phyloP scores from a whole-genome alignment of 37 sponge, comb jelly and placozoan genomes.

The Oscarella lobularis region DNA sequence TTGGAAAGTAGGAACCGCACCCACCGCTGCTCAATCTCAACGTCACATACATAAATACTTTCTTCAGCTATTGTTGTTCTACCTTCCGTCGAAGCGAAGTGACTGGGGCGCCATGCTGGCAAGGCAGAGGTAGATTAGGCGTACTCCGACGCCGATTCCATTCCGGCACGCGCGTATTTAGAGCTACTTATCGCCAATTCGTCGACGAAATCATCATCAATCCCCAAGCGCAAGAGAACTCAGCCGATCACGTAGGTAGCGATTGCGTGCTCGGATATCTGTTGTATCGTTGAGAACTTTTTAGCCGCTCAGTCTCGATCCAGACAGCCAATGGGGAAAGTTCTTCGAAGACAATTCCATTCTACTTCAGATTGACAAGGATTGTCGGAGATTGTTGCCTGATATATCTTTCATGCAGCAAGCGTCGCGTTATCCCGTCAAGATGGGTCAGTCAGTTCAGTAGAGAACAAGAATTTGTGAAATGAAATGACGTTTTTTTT shows the following conservation, averaged over 20 bases:
- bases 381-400: conserved; percentile 69
- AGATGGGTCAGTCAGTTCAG: not conserved
- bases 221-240: conserved; percentile 29
- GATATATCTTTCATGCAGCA: conserved; percentile 92
- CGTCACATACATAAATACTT: not conserved
- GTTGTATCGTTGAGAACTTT: conserved; percentile 8
- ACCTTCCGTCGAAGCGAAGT: conserved; percentile 15
- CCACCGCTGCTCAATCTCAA: not conserved
- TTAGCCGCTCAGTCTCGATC: conserved; percentile 78
- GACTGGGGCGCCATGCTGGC: conserved; percentile 48
- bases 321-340: conserved; percentile 54
- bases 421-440: conserved; percentile 59
- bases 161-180: not conserved
- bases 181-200: conserved; percentile 38
- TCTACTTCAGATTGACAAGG: conserved; percentile 83
- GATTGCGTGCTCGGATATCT: not conserved
- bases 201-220: conserved; percentile 45
- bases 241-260: not conserved
- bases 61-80: not conserved
- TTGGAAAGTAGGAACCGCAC: not conserved
- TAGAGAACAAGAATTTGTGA: not conserved
- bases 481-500: not conserved
- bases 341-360: conserved; percentile 86
- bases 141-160: not conserved
- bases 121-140: conserved; percentile 27